A percentile compares a stretch with the other conserved stretches of the same genome.
phyloP scores from a whole-genome alignment of 2,888 invertebrate species.

The Drosophila niveifrons region DNA sequence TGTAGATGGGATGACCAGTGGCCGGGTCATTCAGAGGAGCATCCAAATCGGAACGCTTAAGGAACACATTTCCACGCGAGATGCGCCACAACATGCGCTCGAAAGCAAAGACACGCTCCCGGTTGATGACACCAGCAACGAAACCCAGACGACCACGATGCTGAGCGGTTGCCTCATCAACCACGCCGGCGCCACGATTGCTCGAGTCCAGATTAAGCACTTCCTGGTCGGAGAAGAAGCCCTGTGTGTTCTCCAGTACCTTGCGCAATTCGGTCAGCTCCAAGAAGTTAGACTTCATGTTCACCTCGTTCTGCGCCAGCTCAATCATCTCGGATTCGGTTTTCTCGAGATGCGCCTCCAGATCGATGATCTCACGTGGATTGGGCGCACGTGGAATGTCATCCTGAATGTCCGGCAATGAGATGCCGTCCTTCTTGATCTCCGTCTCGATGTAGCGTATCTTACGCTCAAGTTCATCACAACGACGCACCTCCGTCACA shows the following conservation, averaged over 20 bases:
- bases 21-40: slow-evolving; percentile 91
- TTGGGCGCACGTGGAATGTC: slow-evolving; percentile 90
- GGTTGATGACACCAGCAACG: slow-evolving; percentile 94
- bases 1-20: slow-evolving; percentile 90
- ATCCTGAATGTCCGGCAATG: slow-evolving; percentile 90
- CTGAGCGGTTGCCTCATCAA: slow-evolving; percentile 72
- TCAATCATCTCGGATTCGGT: slow-evolving; percentile 98
- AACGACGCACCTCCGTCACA: slow-evolving; percentile 93
- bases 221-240: slow-evolving; percentile 85
- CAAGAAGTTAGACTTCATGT: slow-evolving; percentile 95
- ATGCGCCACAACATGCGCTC: slow-evolving; percentile 96
- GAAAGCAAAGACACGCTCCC: slow-evolving; percentile 93
- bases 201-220: slow-evolving; percentile 86
- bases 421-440: slow-evolving; percentile 91
- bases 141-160: slow-evolving; percentile 88
- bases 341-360: slow-evolving; percentile 96
- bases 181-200: slow-evolving; percentile 90
- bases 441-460: slow-evolving; percentile 93
- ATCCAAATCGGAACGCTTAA: slow-evolving; percentile 92
- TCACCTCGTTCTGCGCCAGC: slow-evolving; percentile 97
- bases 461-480: slow-evolving; percentile 94
- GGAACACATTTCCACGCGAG: slow-evolving; percentile 94
- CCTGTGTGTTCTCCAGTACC: slow-evolving; percentile 96
- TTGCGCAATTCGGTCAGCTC: slow-evolving; percentile 97
- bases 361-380: slow-evolving; percentile 92